Percentiles rank a stretch among this genome's conserved stretches.
These are phyloP conservation scores for Agrochola macilenta DNA, from an alignment of 2,888 invertebrate genomes.

Conservation along the genomic window DNA sequence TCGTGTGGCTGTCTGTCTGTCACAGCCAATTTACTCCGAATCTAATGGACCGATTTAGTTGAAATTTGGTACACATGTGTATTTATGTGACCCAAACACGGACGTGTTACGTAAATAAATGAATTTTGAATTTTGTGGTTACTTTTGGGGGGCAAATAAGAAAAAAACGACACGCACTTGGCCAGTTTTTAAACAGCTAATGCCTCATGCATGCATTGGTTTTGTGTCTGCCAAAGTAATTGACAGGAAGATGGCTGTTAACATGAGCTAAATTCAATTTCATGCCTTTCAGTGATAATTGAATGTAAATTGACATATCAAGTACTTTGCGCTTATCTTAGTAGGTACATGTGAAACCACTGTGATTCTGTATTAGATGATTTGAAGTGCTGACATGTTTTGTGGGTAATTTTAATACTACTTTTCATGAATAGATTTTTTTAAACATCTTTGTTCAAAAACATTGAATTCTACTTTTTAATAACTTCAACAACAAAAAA, in stretches of 20 bases:
- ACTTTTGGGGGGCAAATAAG: too few species aligned
- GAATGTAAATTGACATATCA: conserved; percentile 17
- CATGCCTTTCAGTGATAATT: neutral
- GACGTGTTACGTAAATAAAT: too few species aligned
- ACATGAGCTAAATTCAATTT: conserved; percentile 7
- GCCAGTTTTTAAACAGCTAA: neutral
- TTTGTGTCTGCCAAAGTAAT: neutral
- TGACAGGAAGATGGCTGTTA: neutral
- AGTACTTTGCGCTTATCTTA: conserved; percentile 9
- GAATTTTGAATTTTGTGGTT: too few species aligned
- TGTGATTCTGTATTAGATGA: conserved; percentile 3
- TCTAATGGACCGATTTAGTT: too few species aligned
- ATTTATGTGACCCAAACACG: too few species aligned
- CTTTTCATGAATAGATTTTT: neutral
- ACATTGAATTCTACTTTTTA: neutral
- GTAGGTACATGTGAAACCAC: neutral
- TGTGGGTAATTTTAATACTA: too few species aligned
- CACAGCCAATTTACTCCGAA: too few species aligned
- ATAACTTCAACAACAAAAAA: too few species aligned
- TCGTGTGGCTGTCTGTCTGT: too few species aligned
- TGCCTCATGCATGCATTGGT: neutral
- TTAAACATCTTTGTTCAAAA: neutral
- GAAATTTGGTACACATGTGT: too few species aligned
- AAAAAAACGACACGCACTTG: too few species aligned
- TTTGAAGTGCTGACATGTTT: conserved; percentile 1